Evolutionary conservation across 2,113 vertebrate genomes (phyloP).

Genomic region (Grammomys dolichurus): DNA sequence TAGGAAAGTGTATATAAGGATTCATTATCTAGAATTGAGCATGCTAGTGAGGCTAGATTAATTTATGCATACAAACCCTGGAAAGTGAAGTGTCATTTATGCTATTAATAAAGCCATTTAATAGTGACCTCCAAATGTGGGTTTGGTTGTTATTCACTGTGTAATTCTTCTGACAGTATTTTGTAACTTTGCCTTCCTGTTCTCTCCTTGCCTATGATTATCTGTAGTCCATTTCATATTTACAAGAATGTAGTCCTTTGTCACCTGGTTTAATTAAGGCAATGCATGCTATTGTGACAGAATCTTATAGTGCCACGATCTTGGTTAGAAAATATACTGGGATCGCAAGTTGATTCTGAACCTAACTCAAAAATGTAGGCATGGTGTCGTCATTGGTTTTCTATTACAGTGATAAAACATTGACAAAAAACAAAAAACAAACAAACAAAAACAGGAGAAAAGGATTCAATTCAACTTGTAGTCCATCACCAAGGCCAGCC

Average conservation of each 20-base stretch:
- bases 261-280: not conserved
- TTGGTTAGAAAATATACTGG: slow-evolving; percentile 10
- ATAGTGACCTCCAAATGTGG: not conserved
- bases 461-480: not conserved
- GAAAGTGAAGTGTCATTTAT: not conserved
- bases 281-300: not conserved
- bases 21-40: not conserved
- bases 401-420: not conserved
- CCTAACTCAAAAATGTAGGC: not conserved
- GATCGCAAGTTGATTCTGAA: not conserved
- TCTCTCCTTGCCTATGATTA: slow-evolving; percentile 36
- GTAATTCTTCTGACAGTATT: slow-evolving; percentile 34
- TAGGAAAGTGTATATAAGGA: not conserved
- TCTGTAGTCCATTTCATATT: not conserved
- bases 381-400: not conserved
- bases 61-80: not conserved
- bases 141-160: not conserved
- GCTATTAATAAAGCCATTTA: slow-evolving; percentile 43
- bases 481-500: not conserved
- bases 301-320: not conserved
- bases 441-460: not conserved
- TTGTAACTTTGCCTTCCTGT: slow-evolving; percentile 9
- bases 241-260: not conserved
- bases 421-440: not conserved
- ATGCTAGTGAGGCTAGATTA: not conserved